Percentiles rank a stretch among this genome's conserved stretches.
Evolutionary conservation across 2,797 vertebrate genomes (phyloP).

Genomic region (Threskiornis aethiopicus): DNA sequence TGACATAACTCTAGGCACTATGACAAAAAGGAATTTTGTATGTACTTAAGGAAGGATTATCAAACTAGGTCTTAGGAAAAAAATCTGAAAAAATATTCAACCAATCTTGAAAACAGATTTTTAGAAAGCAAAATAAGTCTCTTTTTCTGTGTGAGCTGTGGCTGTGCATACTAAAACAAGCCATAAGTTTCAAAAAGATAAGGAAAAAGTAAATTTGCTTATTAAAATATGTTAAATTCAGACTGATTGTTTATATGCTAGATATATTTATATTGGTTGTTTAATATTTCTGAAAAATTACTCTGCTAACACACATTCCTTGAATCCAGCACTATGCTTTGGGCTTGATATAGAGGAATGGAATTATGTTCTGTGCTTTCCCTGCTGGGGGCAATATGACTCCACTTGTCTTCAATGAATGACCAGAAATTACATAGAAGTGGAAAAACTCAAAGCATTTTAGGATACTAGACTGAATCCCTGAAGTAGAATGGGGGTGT

Average conservation of each 20-base stretch:
- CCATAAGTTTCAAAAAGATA: not conserved
- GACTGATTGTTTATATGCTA: not conserved
- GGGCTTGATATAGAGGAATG: not conserved
- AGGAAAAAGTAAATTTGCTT: not conserved
- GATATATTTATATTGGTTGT: not conserved
- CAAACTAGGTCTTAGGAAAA: not conserved
- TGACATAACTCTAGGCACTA: not conserved
- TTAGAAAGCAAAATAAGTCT: not conserved
- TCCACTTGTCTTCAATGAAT: conserved; percentile 53
- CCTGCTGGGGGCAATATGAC: conserved; percentile 80
- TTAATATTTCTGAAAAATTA: not conserved
- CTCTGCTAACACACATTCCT: not conserved
- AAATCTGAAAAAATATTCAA: not conserved
- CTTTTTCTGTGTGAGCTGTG: not conserved
- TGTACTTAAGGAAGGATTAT: not conserved
- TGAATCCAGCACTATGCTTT: not conserved
- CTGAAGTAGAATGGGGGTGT: not conserved
- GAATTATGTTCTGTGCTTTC: conserved; percentile 51
- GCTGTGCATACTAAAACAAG: not conserved
- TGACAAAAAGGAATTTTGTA: not conserved
- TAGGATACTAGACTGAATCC: not conserved
- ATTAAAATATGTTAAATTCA: not conserved
- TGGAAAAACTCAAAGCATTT: conserved; percentile 23
- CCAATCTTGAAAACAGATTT: not conserved
- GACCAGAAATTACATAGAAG: not conserved